Conservation (phyloP, 2,888 invertebrate genomes). For the Scelioninae gen. 2 region DNA sequence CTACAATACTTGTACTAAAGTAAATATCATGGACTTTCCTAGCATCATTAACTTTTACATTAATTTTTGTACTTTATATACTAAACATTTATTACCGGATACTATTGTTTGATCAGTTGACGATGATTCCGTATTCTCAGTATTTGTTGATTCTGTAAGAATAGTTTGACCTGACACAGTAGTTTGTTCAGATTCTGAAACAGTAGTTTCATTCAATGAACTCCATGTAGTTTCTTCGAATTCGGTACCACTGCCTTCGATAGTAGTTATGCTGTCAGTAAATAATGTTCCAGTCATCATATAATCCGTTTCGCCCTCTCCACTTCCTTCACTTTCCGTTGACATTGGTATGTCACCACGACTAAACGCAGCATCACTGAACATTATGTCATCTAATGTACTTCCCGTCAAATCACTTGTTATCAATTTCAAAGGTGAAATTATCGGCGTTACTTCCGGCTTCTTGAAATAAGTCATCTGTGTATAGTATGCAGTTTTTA, state of each 20-base stretch:
- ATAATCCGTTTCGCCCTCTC: constrained; percentile 63
- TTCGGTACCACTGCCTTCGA: constrained; percentile 69
- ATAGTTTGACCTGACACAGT: too few species aligned
- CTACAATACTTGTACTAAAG: too few species aligned
- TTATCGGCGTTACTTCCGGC: constrained; percentile 65
- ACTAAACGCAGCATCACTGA: constrained; percentile 66
- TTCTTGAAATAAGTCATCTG: constrained; percentile 70
- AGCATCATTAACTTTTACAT: too few species aligned
- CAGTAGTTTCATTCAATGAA: too few species aligned
- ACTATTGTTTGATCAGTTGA: constrained; percentile 29
- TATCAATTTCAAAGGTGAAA: constrained; percentile 60
- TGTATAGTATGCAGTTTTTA: background rate
- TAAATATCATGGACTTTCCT: too few species aligned
- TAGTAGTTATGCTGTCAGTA: constrained; percentile 45
- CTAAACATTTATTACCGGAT: too few species aligned
- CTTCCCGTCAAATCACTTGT: constrained; percentile 55
- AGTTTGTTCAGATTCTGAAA: too few species aligned
- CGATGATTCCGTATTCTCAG: too few species aligned
- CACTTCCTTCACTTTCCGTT: constrained; percentile 67
- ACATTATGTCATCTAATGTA: constrained; percentile 68
- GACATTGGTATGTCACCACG: constrained; percentile 68
- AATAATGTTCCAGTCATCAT: constrained; percentile 56
- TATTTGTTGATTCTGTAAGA: too few species aligned
- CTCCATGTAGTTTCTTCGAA: constrained; percentile 38
- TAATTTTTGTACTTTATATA: too few species aligned